phyloP scores from a whole-genome alignment of 1,140 invertebrate genomes.

The Lepidotrigona ventralis region DNA sequence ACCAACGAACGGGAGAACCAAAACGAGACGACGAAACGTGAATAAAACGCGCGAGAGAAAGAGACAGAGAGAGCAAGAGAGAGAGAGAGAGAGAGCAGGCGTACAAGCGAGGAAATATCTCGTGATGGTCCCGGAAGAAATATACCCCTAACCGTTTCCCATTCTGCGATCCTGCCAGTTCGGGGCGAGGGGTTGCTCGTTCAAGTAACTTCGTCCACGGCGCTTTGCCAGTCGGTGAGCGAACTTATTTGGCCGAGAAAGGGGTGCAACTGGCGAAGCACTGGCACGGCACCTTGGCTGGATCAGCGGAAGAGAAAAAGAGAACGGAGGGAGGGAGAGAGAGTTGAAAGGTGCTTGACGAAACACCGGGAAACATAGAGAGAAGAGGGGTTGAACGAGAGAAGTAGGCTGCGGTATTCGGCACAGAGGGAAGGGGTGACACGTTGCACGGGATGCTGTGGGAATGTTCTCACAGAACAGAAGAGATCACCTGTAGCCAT shows the following conservation, averaged over 20 bases:
- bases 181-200: slow-evolving; percentile 52
- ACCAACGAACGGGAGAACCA: neutral
- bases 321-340: neutral
- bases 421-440: slow-evolving; percentile 66
- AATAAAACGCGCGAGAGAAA: neutral
- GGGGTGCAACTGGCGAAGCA: slow-evolving; percentile 33
- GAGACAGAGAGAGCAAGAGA: neutral
- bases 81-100: neutral
- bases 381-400: slow-evolving; percentile 38
- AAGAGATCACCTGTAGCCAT: slow-evolving; percentile 75
- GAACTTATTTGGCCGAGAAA: slow-evolving; percentile 58
- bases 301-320: neutral
- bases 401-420: slow-evolving; percentile 55
- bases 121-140: slow-evolving; percentile 67
- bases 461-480: slow-evolving; percentile 75
- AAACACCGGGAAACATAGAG: slow-evolving; percentile 38
- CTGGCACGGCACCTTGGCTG: slow-evolving; percentile 59
- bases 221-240: slow-evolving; percentile 23
- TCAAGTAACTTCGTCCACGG: neutral
- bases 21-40: neutral
- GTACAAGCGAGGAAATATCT: slow-evolving; percentile 33
- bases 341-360: slow-evolving; percentile 43
- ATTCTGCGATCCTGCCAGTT: slow-evolving; percentile 68
- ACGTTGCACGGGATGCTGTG: slow-evolving; percentile 73
- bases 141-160: slow-evolving; percentile 74